Evolutionary conservation across 2,797 vertebrate genomes (phyloP).

Genomic region (Pteropus rufus): DNA sequence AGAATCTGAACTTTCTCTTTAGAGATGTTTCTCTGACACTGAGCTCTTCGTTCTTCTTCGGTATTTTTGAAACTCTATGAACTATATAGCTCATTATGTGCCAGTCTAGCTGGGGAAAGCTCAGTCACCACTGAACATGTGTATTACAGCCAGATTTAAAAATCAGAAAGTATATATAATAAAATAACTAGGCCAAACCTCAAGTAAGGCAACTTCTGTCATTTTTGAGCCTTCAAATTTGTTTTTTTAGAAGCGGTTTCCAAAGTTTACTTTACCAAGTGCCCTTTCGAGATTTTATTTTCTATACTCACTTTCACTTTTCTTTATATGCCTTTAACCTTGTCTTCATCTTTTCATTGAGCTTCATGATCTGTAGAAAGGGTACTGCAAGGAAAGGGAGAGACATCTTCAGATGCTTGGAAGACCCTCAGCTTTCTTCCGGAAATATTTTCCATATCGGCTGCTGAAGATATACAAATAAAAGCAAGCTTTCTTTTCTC

Average conservation of each 20-base stretch:
- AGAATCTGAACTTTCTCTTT: not conserved
- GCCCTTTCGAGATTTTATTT: not conserved
- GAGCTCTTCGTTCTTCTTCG: not conserved
- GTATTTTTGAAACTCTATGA: conserved; percentile 68
- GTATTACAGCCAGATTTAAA: not conserved
- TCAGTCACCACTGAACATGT: conserved; percentile 36
- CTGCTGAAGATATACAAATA: not conserved
- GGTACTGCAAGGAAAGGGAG: not conserved
- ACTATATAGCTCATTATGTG: conserved; percentile 53
- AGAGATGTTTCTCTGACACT: not conserved
- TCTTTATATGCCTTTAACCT: not conserved
- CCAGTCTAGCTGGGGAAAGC: conserved; percentile 57
- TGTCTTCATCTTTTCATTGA: conserved; percentile 15
- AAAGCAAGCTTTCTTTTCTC: not conserved
- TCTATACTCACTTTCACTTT: conserved; percentile 14
- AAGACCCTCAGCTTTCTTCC: not conserved
- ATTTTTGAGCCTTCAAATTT: conserved; percentile 4
- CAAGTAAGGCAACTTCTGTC: not conserved
- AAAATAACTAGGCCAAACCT: conserved; percentile 47
- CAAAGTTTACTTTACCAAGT: conserved; percentile 36
- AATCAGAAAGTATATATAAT: conserved; percentile 16
- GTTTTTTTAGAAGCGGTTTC: conserved; percentile 47
- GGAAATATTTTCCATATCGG: not conserved
- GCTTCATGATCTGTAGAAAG: not conserved
- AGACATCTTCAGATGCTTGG: not conserved